phyloP scores from a whole-genome alignment of 2,888 invertebrate genomes.

The Leptinotarsa rubiginosa region DNA sequence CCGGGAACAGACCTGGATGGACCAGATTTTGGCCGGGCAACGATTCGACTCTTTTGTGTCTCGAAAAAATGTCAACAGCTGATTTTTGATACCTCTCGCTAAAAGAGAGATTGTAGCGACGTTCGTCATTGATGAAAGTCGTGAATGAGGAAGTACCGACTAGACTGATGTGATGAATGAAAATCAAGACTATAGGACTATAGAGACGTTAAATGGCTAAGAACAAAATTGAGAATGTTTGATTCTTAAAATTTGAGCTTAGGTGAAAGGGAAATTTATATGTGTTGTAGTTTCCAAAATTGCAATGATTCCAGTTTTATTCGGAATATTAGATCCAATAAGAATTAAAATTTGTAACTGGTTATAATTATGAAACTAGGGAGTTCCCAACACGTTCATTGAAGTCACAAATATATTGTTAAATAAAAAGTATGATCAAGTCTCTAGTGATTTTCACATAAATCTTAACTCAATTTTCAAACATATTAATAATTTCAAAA shows the following conservation, averaged over 20 bases:
- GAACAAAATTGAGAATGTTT: background rate
- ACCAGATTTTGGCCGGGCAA: constrained; percentile 33
- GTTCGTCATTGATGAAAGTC: background rate
- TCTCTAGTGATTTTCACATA: no score
- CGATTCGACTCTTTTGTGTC: constrained; percentile 30
- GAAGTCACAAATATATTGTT: no score
- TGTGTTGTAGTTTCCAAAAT: no score
- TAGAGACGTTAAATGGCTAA: background rate
- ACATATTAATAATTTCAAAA: no score
- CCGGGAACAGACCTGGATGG: constrained; percentile 38
- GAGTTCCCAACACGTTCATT: no score
- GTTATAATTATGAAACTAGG: no score
- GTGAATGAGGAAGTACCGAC: constrained; percentile 5
- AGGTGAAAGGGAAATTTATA: background rate
- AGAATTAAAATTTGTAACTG: no score
- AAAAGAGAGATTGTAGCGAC: background rate
- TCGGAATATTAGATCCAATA: no score
- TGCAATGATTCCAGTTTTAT: no score
- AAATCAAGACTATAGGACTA: background rate
- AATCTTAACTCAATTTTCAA: no score
- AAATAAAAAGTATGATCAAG: no score
- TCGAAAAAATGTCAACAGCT: constrained; percentile 39
- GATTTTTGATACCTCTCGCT: constrained; percentile 36
- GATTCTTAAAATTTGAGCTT: background rate
- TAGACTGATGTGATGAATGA: constrained; percentile 1